phyloP scores from a whole-genome alignment of 1,140 invertebrate species.

The Vanessa tameamea region DNA sequence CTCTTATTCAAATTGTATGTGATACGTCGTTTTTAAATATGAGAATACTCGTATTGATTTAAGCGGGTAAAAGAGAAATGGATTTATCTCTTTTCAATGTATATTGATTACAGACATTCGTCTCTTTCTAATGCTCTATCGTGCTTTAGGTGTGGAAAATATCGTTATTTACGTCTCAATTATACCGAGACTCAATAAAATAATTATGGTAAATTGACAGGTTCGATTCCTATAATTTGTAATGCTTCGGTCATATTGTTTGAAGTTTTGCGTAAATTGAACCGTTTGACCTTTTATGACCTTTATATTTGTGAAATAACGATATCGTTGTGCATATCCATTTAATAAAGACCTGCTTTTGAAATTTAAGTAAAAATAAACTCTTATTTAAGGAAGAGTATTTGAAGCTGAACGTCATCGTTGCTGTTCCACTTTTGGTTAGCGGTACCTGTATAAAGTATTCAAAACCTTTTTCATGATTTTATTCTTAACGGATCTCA shows the following conservation, averaged over 20 bases:
- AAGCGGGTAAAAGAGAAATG: conserved; percentile 59
- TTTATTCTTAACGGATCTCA: too few relatives aligned
- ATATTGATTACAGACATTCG: conserved; percentile 43
- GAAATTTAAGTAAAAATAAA: neutral
- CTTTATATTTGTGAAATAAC: conserved; percentile 3
- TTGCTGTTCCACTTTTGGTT: too few relatives aligned
- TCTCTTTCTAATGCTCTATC: conserved; percentile 42
- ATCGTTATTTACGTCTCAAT: conserved; percentile 55
- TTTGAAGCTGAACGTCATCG: too few relatives aligned
- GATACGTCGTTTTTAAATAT: conserved; percentile 28
- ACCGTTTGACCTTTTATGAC: conserved; percentile 12
- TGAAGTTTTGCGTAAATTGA: conserved; percentile 16
- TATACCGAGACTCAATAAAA: conserved; percentile 45
- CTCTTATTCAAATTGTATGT: neutral
- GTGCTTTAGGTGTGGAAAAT: conserved; percentile 40
- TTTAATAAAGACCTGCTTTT: neutral
- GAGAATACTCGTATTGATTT: conserved; percentile 49
- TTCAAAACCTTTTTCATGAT: too few relatives aligned
- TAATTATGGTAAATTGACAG: conserved; percentile 43
- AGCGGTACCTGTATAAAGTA: too few relatives aligned
- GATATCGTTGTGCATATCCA: neutral
- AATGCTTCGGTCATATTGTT: conserved; percentile 18
- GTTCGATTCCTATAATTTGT: conserved; percentile 29
- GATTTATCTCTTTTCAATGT: conserved; percentile 61
- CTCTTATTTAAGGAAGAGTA: too few relatives aligned